Evolutionary conservation across 2,888 invertebrate species (phyloP), one percentile per base, ranked within the genome.

Genomic region (Julus scanicus): DNA sequence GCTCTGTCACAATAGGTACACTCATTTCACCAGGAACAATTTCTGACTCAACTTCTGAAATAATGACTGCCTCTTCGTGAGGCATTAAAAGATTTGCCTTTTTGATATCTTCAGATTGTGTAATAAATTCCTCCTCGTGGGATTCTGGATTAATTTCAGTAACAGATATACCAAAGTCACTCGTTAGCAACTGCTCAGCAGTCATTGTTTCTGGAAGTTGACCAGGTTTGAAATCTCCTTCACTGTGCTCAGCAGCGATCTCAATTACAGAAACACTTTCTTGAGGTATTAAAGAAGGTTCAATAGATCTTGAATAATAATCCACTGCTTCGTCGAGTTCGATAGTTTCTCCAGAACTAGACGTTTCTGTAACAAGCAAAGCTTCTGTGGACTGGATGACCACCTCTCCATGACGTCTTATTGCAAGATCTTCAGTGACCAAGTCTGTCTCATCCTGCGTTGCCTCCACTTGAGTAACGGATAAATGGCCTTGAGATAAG

Each of bases 401-500:
- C 37, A 89, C 83, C 63, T 89, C 89, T 3, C 89, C 89, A 57
- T 86, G 87, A 11, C 84, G 49, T 17, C 87, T 87, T 48, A 85
- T 86, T 4, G 89, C 89, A 37, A 88, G n/a, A 13, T 89, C 87
- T 71, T 85, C 49, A 11, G 87, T 29, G n/a, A 84, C 39, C 39
- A 90, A 88, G 57, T 84, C 44, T 20, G 86, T 86, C 48, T 89
- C 96, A 89, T 93, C 94, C 92, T 96, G 96, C 71, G 94, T 93
- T 0, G 93, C 92, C 90, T 95, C 94, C 0, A 94, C 94, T 92
- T 95, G 94, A 88, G 93, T 94, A 5, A 96, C 92, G 89, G 94
- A 93, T 87, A 96, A 90, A 89, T 95, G 93, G 90, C 94, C 93
- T 90, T 95, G 94, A 2, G 95, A 93, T 90, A 94, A 93, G 88